Evolutionary conservation across 2,797 vertebrate genomes (phyloP).

Genomic region (Eurystomus glaucurus): DNA sequence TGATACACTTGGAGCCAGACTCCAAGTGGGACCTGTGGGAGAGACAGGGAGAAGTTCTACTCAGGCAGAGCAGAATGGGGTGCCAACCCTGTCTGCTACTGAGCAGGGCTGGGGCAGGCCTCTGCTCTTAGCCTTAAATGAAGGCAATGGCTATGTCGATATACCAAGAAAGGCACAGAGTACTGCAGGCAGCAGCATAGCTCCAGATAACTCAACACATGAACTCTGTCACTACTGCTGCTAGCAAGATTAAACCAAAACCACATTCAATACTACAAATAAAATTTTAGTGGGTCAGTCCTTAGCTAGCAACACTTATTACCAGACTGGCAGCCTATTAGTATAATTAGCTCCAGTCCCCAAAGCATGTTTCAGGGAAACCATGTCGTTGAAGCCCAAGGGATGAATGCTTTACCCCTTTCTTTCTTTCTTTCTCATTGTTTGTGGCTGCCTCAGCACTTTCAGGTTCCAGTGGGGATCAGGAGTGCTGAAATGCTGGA

Average conservation of each 20-base stretch:
- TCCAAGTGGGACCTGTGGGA: neutral
- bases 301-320: neutral
- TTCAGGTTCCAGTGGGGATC: neutral
- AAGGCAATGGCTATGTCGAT: neutral
- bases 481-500: slow-evolving; percentile 13
- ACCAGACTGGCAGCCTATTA: neutral
- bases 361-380: neutral
- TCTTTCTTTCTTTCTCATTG: slow-evolving; percentile 28
- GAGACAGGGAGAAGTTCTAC: neutral
- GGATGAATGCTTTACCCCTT: neutral
- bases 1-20: neutral
- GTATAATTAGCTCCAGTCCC: neutral
- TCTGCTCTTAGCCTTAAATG: neutral
- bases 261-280: neutral
- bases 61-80: neutral
- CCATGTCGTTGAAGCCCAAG: neutral
- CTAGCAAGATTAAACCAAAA: neutral
- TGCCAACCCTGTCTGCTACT: neutral
- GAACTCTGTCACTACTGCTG: neutral
- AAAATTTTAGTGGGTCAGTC: neutral
- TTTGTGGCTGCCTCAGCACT: slow-evolving; percentile 49
- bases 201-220: neutral
- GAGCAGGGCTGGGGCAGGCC: neutral
- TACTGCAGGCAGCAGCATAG: neutral
- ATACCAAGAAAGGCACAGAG: neutral